Percentiles rank a stretch among this genome's conserved stretches.
These are phyloP conservation scores for Typhlichthys subterraneus DNA, from an alignment of 2,797 vertebrate genomes.

Conservation along the genomic window DNA sequence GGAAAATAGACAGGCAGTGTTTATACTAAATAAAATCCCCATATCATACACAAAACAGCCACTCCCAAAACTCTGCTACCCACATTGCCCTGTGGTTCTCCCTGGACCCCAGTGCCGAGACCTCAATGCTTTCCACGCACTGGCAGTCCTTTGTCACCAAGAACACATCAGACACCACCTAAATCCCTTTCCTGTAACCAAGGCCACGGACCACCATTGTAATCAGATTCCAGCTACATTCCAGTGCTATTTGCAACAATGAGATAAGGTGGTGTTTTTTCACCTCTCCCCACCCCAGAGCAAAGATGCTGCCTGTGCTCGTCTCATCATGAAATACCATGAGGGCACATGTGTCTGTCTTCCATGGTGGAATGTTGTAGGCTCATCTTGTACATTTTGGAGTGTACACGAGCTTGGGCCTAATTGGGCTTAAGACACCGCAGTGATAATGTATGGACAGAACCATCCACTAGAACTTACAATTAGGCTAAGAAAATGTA, in stretches of 20 bases:
- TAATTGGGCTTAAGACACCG: conserved; percentile 5
- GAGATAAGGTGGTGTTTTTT: conserved; percentile 58
- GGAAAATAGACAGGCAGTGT: conserved; percentile 1
- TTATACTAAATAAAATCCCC: not conserved
- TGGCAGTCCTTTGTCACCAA: conserved; percentile 60
- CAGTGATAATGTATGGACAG: conserved; percentile 4
- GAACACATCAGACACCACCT: conserved; percentile 61
- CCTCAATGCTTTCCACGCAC: conserved; percentile 52
- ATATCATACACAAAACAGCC: conserved; percentile 3
- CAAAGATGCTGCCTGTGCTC: conserved; percentile 7
- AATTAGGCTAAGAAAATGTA: conserved; percentile 7
- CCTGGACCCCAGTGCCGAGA: conserved; percentile 18
- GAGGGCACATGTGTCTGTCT: conserved; percentile 16
- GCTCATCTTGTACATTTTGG: conserved; percentile 25
- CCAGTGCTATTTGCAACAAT: conserved; percentile 62
- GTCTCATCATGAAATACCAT: conserved; percentile 23
- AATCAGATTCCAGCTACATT: conserved; percentile 70
- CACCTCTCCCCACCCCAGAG: conserved; percentile 31
- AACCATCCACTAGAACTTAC: conserved; percentile 2
- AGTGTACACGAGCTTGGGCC: conserved; percentile 33
- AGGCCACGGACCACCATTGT: conserved; percentile 63
- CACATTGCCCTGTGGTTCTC: conserved; percentile 4
- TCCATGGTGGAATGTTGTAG: conserved; percentile 32
- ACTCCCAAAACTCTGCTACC: conserved; percentile 33
- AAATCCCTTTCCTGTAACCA: conserved; percentile 72